Evolutionary conservation across 2,113 vertebrate species (phyloP), one percentile per base, ranked within the genome.

Genomic region (Serinus canaria): DNA sequence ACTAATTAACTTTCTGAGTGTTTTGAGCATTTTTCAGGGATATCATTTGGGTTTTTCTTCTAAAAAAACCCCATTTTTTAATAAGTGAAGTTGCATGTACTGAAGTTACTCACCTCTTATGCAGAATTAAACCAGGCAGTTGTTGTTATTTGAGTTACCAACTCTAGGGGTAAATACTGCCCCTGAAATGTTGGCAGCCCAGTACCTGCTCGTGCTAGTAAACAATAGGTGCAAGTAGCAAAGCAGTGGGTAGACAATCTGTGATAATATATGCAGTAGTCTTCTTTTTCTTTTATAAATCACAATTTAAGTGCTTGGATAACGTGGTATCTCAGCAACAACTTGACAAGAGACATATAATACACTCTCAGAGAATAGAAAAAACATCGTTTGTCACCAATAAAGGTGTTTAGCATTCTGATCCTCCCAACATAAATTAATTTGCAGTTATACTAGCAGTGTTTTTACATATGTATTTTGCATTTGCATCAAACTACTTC

Each of bases 291-390:
- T 97, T 97, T 97, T 97, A 95, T 98, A 98, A 98, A 97, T 96
- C 90, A 97, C 91, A 96, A 96, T 98, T 77, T 83, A 83, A 93
- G 52, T 28, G 25, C 73, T 70, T 92, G 93, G 95, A 94, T 98
- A 97, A 96, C 53, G 56, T 63, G 89, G 95, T 98, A 97, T 96
- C 97, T 97, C 95, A 60, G 97, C 97, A 98, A 98, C 97, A 98
- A 97, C 97, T 98, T 97, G 96, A 98, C 89, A 98, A 96, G 96
- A 97, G 97, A 98, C 60, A 50, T 97, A 97, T 97, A 98, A 98
- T 96, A 93, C 43, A 91, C 80, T 97, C 90, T 96, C 87, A 68
- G 94, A 97, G 96, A 98, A 96, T 17, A 95, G 95, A 70, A 91
- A 69, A 92, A 93, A 86, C 83, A 94, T 84, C 28, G 78, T 96